Percentiles rank a stretch among this genome's conserved stretches.
Conservation (phyloP, 2,113 vertebrate species). For the Polypterus bichir region DNA sequence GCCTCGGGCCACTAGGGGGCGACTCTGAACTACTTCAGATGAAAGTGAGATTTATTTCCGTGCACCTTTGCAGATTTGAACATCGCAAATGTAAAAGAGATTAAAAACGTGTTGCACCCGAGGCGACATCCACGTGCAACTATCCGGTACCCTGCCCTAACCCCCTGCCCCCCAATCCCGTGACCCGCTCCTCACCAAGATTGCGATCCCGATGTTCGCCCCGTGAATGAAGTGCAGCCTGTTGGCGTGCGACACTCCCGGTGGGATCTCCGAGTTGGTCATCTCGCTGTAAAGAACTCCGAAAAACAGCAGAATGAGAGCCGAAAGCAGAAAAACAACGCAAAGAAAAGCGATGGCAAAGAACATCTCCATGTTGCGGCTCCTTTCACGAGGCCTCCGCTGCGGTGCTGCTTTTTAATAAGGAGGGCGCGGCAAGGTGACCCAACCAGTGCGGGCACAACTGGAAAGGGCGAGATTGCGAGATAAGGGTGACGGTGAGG, state of each 20-base stretch:
- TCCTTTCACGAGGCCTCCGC: constrained; percentile 28
- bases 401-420: constrained; percentile 23
- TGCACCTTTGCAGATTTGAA: constrained; percentile 31
- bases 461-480: constrained; percentile 36
- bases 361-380: constrained; percentile 42
- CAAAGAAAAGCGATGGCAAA: constrained; percentile 42
- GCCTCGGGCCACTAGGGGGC: constrained; percentile 16
- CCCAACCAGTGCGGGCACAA: constrained; percentile 21
- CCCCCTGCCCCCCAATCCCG: background rate
- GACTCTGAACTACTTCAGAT: background rate
- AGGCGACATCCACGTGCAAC: no score
- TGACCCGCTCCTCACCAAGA: constrained; percentile 49
- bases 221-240: constrained; percentile 50
- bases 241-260: constrained; percentile 39
- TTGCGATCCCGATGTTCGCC: constrained; percentile 36
- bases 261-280: constrained; percentile 59
- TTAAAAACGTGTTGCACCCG: constrained; percentile 12
- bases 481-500: constrained; percentile 64
- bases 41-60: constrained; percentile 10
- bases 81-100: constrained; percentile 28
- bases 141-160: background rate
- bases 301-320: constrained; percentile 48
- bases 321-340: constrained; percentile 42
- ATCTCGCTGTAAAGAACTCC: constrained; percentile 55
- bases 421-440: constrained; percentile 24